These are phyloP conservation scores for Sciurus carolinensis DNA, from an alignment of 2,797 vertebrate genomes.

Conservation along the genomic window DNA sequence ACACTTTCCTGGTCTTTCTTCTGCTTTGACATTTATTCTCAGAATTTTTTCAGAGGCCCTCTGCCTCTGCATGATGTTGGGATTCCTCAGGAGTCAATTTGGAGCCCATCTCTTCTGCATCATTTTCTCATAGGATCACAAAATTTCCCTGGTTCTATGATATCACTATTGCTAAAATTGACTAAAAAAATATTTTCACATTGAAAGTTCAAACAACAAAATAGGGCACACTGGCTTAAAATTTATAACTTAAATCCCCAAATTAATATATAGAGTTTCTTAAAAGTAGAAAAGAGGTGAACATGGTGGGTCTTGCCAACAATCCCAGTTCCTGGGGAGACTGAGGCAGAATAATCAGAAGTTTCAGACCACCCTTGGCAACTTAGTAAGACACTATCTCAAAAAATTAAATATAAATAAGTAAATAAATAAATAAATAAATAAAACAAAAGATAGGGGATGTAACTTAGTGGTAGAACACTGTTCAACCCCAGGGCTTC, in stretches of 20 bases:
- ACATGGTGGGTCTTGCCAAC: too few species aligned
- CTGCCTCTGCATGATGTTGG: background rate
- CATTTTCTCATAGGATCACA: background rate
- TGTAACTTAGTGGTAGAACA: too few species aligned
- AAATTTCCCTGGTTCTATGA: background rate
- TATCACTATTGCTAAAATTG: background rate
- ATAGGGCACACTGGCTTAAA: background rate
- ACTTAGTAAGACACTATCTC: too few species aligned
- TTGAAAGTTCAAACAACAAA: background rate
- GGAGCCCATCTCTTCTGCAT: background rate
- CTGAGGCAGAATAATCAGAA: too few species aligned
- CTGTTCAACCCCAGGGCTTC: too few species aligned
- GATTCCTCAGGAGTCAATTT: background rate
- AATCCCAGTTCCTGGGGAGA: too few species aligned
- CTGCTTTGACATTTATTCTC: background rate
- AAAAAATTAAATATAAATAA: too few species aligned
- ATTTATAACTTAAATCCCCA: background rate
- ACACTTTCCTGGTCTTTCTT: background rate
- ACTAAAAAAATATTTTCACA: background rate
- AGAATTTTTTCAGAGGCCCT: background rate
- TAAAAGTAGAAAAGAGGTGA: slow-evolving; percentile 6
- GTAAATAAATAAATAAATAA: too few species aligned
- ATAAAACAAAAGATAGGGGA: too few species aligned
- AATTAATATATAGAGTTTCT: background rate
- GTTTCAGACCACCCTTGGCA: too few species aligned